Conservation (phyloP, 53 echinoderm and acorn worm genomes). For the Holothuria scabra region DNA sequence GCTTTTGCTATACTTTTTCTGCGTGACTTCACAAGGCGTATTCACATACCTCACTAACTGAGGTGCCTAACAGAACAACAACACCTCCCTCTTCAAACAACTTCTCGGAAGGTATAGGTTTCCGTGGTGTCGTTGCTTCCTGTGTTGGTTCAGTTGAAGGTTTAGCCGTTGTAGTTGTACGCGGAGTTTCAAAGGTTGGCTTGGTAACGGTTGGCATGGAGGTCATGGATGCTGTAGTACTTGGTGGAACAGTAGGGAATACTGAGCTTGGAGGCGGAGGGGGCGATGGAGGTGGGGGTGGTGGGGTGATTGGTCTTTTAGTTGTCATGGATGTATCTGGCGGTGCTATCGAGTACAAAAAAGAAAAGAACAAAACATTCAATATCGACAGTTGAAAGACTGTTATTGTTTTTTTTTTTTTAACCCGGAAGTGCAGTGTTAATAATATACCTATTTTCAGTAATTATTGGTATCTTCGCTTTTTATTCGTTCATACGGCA, state of each 20-base stretch:
- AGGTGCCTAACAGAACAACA: background rate
- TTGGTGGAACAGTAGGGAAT: background rate
- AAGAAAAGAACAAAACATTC: too few relatives aligned
- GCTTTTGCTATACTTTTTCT: too few relatives aligned
- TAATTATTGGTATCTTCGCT: too few relatives aligned
- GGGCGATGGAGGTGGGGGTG: slow-evolving; percentile 24
- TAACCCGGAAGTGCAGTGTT: too few relatives aligned
- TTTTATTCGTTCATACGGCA: too few relatives aligned
- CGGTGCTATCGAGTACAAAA: too few relatives aligned
- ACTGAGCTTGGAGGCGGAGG: slow-evolving; percentile 26
- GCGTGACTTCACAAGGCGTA: too few relatives aligned
- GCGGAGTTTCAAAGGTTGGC: background rate
- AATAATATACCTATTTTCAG: too few relatives aligned
- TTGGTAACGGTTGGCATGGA: background rate
- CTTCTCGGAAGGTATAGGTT: background rate
- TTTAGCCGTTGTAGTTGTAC: background rate
- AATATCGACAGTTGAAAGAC: too few relatives aligned
- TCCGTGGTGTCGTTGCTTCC: too few relatives aligned
- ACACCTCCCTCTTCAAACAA: slow-evolving; percentile 6
- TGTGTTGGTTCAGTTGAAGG: background rate
- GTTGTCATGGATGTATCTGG: background rate
- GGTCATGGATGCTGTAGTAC: slow-evolving; percentile 1
- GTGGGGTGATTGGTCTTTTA: background rate
- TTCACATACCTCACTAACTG: background rate
- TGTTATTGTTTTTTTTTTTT: too few relatives aligned